Evolutionary conservation across 2,113 vertebrate species (phyloP).

Genomic region (Austrofundulus limnaeus): DNA sequence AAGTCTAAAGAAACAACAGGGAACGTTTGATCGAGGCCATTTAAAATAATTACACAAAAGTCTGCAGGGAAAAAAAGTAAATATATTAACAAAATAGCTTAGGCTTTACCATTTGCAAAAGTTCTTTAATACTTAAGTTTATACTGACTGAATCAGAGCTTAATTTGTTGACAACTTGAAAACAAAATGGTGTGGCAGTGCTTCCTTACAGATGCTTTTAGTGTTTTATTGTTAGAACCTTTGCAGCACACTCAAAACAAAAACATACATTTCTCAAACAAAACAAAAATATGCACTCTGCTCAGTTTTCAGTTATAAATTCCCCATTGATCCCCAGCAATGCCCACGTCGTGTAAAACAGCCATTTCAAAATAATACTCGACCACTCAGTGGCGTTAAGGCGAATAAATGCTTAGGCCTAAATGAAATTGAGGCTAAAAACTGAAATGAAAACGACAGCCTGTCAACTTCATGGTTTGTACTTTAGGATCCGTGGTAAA

Average conservation of each 20-base stretch:
- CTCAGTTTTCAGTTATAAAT: slow-evolving; percentile 3
- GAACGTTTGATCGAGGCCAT: background rate
- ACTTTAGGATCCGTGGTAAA: slow-evolving; percentile 87
- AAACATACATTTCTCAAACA: slow-evolving; percentile 21
- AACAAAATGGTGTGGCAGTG: slow-evolving; percentile 39
- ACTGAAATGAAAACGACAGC: background rate
- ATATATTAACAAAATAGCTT: background rate
- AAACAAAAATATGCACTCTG: slow-evolving; percentile 8
- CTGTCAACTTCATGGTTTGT: background rate
- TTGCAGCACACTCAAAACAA: slow-evolving; percentile 25
- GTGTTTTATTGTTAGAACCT: slow-evolving; percentile 11
- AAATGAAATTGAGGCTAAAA: slow-evolving; percentile 26
- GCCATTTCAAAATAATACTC: slow-evolving; percentile 4
- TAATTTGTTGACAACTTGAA: slow-evolving; percentile 25
- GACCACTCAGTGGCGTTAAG: slow-evolving; percentile 59
- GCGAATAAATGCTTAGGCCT: slow-evolving; percentile 46
- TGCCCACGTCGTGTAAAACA: slow-evolving; percentile 23
- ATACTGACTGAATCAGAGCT: slow-evolving; percentile 5
- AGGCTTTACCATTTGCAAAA: background rate
- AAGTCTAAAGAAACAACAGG: too few relatives aligned
- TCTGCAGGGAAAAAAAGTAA: background rate
- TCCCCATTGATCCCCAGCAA: slow-evolving; percentile 18
- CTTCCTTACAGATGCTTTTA: slow-evolving; percentile 37
- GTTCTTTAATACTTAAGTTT: slow-evolving; percentile 30
- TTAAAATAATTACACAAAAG: too few relatives aligned